Evolutionary conservation across 2,888 invertebrate genomes (phyloP).

Genomic region (Autographa gamma): DNA sequence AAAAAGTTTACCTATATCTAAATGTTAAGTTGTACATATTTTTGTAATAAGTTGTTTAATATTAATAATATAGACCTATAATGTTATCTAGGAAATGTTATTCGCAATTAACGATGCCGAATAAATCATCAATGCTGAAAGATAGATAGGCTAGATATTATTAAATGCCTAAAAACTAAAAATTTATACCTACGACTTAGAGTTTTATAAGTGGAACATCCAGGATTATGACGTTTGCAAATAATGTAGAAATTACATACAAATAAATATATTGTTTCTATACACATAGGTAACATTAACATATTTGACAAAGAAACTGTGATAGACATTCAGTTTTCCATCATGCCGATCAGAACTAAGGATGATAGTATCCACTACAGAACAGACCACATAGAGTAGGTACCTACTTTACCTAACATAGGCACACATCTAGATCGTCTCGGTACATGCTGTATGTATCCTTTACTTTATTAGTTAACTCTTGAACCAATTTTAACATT

Average conservation of each 20-base stretch:
- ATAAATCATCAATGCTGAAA: constrained; percentile 46
- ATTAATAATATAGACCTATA: constrained; percentile 53
- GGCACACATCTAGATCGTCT: constrained; percentile 40
- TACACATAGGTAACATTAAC: constrained; percentile 50
- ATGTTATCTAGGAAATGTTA: constrained; percentile 50
- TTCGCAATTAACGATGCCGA: constrained; percentile 50
- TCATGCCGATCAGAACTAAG: constrained; percentile 40
- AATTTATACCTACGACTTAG: constrained; percentile 51
- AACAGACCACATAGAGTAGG: constrained; percentile 35
- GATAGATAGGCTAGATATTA: constrained; percentile 59
- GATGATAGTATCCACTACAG: constrained; percentile 24
- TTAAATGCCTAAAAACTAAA: constrained; percentile 53
- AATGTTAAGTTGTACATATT: constrained; percentile 71
- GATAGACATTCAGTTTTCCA: constrained; percentile 66
- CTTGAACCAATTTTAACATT: constrained; percentile 81
- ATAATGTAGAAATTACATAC: constrained; percentile 43
- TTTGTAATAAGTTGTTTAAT: constrained; percentile 61
- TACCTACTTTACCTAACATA: constrained; percentile 27
- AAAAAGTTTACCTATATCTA: constrained; percentile 58
- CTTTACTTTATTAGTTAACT: constrained; percentile 63
- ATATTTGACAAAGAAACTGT: constrained; percentile 68
- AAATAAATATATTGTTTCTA: constrained; percentile 48
- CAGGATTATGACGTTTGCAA: constrained; percentile 48
- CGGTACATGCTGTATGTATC: constrained; percentile 39
- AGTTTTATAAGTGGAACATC: constrained; percentile 52